Evolutionary conservation across 2,797 vertebrate genomes (phyloP).

Genomic region (Melanotaenia nigrans): DNA sequence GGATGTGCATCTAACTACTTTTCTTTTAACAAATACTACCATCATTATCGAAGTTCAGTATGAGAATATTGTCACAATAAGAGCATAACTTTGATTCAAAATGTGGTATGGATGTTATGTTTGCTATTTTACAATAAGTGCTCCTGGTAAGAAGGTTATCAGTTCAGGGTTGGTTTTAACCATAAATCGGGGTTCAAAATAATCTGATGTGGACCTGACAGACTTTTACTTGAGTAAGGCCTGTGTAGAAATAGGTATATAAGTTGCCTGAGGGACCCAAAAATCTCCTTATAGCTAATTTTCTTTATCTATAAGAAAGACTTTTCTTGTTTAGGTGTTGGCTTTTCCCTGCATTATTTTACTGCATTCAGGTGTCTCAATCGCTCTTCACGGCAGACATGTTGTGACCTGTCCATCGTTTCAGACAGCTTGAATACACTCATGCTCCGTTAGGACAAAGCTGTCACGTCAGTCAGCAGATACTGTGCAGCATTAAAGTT

Average conservation of each 20-base stretch:
- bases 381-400: background rate
- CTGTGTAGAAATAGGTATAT: background rate
- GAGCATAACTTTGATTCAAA: background rate
- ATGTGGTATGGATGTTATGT: background rate
- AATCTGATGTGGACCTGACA: background rate
- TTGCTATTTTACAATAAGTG: fast-evolving
- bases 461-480: slow-evolving; percentile 21
- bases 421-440: slow-evolving; percentile 81
- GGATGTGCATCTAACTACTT: no score
- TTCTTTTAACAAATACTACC: no score
- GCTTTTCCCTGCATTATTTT: background rate
- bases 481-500: slow-evolving; percentile 41
- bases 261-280: background rate
- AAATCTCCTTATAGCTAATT: background rate
- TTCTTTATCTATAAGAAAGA: no score
- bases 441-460: slow-evolving; percentile 27
- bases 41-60: no score
- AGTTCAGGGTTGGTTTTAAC: background rate
- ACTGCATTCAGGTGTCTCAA: fast-evolving
- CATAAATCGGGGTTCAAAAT: no score
- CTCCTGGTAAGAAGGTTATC: slow-evolving; percentile 1
- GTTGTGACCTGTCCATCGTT: slow-evolving; percentile 2
- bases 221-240: background rate
- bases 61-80: no score
- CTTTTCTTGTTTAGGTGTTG: fast-evolving